Conservation (phyloP, 2,797 vertebrate species). For the Rhabdophis nuchalis region DNA sequence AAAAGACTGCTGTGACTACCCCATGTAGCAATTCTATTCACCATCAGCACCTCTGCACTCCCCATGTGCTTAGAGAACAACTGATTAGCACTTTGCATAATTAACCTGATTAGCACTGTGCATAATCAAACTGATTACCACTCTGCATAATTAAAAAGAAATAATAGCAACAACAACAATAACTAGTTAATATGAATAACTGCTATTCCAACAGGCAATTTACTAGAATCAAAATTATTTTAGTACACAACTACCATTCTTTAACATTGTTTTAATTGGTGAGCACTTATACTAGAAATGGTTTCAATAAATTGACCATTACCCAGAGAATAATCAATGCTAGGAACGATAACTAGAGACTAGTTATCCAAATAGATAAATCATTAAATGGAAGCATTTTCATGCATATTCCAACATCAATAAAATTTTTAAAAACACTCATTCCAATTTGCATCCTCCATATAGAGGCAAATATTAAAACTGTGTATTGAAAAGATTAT, state of each 20-base stretch:
- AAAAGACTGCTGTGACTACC: slow-evolving; percentile 79
- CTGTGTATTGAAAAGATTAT: not conserved
- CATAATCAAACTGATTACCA: slow-evolving; percentile 87
- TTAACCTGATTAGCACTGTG: slow-evolving; percentile 86
- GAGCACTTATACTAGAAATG: slow-evolving; percentile 22
- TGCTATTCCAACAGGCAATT: slow-evolving; percentile 71
- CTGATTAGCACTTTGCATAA: slow-evolving; percentile 87
- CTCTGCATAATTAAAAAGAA: slow-evolving; percentile 87
- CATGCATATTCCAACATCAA: not conserved
- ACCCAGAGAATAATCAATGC: not conserved
- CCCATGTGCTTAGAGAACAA: slow-evolving; percentile 80
- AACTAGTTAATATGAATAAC: slow-evolving; percentile 80
- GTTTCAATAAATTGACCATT: slow-evolving; percentile 7
- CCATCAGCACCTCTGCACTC: slow-evolving; percentile 81
- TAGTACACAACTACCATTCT: slow-evolving; percentile 59
- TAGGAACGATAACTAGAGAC: not conserved
- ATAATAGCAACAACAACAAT: slow-evolving; percentile 85
- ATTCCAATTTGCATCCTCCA: not conserved
- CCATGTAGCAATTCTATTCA: slow-evolving; percentile 77
- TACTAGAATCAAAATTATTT: slow-evolving; percentile 70
- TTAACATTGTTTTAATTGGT: slow-evolving; percentile 59
- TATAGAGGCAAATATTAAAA: not conserved
- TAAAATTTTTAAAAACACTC: not conserved
- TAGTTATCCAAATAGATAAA: not conserved
- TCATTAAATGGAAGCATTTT: not conserved